Conservation (phyloP, 1,140 invertebrate genomes). For the Ephestia elutella region DNA sequence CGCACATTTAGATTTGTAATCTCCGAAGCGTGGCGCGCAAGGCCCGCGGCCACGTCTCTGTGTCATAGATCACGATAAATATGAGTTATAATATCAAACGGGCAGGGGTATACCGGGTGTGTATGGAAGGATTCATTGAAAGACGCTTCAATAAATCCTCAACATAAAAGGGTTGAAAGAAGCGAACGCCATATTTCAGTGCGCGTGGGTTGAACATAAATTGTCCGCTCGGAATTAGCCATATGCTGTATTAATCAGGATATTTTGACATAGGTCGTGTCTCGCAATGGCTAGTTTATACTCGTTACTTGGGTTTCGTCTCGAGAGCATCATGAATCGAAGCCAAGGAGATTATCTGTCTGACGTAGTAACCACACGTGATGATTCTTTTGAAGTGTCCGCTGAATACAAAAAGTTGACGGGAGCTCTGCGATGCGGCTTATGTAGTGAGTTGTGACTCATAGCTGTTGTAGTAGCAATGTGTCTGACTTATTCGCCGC, state of each 20-base stretch:
- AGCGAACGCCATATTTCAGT: slow-evolving; percentile 56
- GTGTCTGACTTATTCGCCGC: slow-evolving; percentile 8
- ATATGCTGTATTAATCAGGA: slow-evolving; percentile 55
- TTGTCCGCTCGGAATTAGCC: slow-evolving; percentile 55
- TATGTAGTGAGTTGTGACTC: slow-evolving; percentile 9
- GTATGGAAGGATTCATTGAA: slow-evolving; percentile 44
- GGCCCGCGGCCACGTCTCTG: slow-evolving; percentile 37
- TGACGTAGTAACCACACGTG: slow-evolving; percentile 10
- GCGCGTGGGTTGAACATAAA: slow-evolving; percentile 56
- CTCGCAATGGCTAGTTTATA: slow-evolving; percentile 35
- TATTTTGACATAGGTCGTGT: slow-evolving; percentile 43
- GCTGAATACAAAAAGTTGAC: slow-evolving; percentile 13
- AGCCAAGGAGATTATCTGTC: slow-evolving; percentile 15
- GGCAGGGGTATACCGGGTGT: slow-evolving; percentile 41
- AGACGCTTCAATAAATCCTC: slow-evolving; percentile 57
- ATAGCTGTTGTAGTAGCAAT: slow-evolving; percentile 8
- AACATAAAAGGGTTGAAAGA: slow-evolving; percentile 62
- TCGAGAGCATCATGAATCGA: slow-evolving; percentile 5
- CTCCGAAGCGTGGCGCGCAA: slow-evolving; percentile 33
- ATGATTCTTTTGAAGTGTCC: slow-evolving; percentile 12
- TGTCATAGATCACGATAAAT: slow-evolving; percentile 42
- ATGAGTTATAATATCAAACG: slow-evolving; percentile 36
- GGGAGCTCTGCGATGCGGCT: slow-evolving; percentile 1
- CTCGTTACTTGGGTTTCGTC: slow-evolving; percentile 11
- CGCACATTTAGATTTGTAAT: slow-evolving; percentile 24